Base-by-base conservation (phyloP, 2,113 vertebrate species). In the Pachypanchax playfairii region DNA sequence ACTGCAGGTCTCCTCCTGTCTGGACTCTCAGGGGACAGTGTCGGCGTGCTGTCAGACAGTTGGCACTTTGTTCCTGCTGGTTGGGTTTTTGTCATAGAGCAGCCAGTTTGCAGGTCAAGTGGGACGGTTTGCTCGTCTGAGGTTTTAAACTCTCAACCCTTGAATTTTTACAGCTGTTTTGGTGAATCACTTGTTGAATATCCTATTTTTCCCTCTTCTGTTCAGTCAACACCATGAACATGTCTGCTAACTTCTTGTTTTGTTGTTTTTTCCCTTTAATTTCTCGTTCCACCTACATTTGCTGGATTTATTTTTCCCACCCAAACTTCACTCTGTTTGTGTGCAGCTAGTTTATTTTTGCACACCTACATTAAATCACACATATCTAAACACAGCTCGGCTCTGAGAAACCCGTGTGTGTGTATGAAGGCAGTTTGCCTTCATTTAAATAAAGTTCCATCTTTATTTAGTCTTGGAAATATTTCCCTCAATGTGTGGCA, bases 401-500 rank as follows among this genome's bases (percentile, higher is more conserved):
- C 51, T 46, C 60, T 79, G 21, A 36, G 62, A 56, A 50, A 12
- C 39, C 31, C 55, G 38, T 25, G 1, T 20, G 47, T 66, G 48
- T 43, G 29, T 38, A 20, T 9, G 22, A 50, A 41, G 63, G 72
- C 44, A 26, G 51, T 55, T 73, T 75, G 17, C 58, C 65, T 68
- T 63, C 56, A 73, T 85, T 77, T 78, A 59, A 78, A 84, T 78
- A 70, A 75, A 39, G 66, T 72, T 70, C 42, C 59, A 13, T 71
- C 54, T 84, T 71, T 57, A 85, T 83, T 88, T 78, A 85, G 79
- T 71, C 20, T 14, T 63, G 75, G 66, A 73, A 79, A 85, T 69
- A 17, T 61, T 71, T 44, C 41, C 60, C 43, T 50, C 5, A 13
- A 42, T 31, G 31, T 54, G 59, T 41, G 63, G 56, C 61, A 51